Evolutionary conservation across 2,888 invertebrate genomes (phyloP), one percentile per base, ranked within the genome.

Genomic region (Philereme transversata): DNA sequence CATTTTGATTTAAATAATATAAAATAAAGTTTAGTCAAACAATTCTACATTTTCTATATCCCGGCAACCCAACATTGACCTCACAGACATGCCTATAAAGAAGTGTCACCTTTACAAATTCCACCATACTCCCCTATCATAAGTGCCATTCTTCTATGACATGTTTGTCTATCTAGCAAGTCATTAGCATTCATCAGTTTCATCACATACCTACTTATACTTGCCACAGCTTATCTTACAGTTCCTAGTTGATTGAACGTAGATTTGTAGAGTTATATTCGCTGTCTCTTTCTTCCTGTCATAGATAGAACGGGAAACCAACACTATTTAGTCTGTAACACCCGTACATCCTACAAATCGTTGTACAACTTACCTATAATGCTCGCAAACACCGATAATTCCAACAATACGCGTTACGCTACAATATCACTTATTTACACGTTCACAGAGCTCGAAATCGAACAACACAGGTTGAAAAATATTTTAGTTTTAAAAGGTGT

Each of bases 101-200:
- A 22, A 33, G 7, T 36, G 10, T 6, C 33, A 51, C 41, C 7
- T 56, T 52, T 36, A 51, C 51, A 36, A 65, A 36, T 62, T 40
- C 34, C 34, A 49, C 62, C 56, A 50, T 65, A 62, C 22, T 0
- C 4, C 0, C 8, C 7, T 0, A n/a, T 0, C 40, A 40, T 52
- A 59, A 45, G 22, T 6, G n/a, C 34, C 10, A 54, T 0, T 50
- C 10, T 54, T 41, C 49, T 4, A 0, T 54, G 4, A n/a, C n/a
- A 50, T 8, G 10, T 38, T 49, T 40, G 5, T 35, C 33, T 43
- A 43, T 40, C 3, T 45, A 22, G 1, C n/a, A 33, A 9, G 40
- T 58, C 51, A 61, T 67, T 67, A 63, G 7, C 9, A 68, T 65
- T 61, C 67, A 64, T 51, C 49, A 38, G 22, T 8, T 6, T 38